Evolutionary conservation across 2,888 invertebrate species (phyloP), one percentile per base, ranked within the genome.

Genomic region (Lycia hirtaria): DNA sequence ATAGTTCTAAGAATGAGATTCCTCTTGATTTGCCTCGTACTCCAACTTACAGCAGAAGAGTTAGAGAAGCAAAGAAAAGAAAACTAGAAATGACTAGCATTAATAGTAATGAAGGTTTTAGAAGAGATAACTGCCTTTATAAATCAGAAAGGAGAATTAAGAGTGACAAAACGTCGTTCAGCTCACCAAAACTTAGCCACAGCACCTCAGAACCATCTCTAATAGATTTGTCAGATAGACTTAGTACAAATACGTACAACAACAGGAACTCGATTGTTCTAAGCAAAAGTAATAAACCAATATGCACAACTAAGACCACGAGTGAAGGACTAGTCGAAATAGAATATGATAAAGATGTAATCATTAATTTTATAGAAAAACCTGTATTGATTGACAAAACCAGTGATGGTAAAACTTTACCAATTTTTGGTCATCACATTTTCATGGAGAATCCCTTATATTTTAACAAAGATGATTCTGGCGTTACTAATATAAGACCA

Each of bases 321-420:
- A 92, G 86, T 45, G 85, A 93, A 71, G 93, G 92, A 9, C 79
- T 93, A 57, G 93, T 93, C 40, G 93, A 93, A 78, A 93, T 93
- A 61, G 94, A 94, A 78, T 94, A 94, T 78, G 92, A 90, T 43
- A 69, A 79, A 72, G 88, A 81, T 80, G 81, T 80, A 84, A 85
- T 86, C 22, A 84, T 86, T 35, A 92, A 83, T 68, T 89, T 87
- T 72, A 65, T 81, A 74, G 88, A 92, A 79, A 87, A 86, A 72
- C 87, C 87, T 54, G 47, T 83, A 37, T 28, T 71, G 48, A 66
- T 78, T 9, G 73, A 76, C 24, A 80, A 80, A 54, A 64, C 64
- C 38, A 68, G 69, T 41, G 88, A 87, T 62, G 89, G 88, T 65
- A 87, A 87, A 15, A 92, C 93, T 7, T 70, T 93, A 50, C 92